A percentile compares a stretch with the other conserved stretches of the same genome.
Evolutionary conservation across 2,888 invertebrate genomes (phyloP).

Genomic region (Leptogaster cylindrica): DNA sequence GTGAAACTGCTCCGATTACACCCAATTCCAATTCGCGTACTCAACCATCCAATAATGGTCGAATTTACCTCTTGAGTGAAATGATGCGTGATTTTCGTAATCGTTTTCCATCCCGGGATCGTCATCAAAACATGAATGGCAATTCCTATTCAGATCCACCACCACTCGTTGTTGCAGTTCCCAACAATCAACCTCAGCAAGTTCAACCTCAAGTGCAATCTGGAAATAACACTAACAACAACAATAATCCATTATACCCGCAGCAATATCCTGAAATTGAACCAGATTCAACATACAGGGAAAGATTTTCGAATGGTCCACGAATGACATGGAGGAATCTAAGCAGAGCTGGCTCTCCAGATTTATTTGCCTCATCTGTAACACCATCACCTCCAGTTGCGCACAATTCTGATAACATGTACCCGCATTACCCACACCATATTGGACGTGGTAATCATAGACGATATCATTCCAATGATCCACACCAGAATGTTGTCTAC

Average conservation of each 20-base stretch:
- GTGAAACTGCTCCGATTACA: background rate
- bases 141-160: slow-evolving; percentile 15
- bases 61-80: background rate
- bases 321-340: slow-evolving; percentile 9
- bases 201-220: slow-evolving; percentile 20
- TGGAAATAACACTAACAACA: slow-evolving; percentile 1
- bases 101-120: background rate
- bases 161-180: slow-evolving; percentile 13
- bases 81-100: background rate
- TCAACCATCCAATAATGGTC: slow-evolving; percentile 2
- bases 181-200: slow-evolving; percentile 10
- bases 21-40: too few species aligned
- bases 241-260: background rate
- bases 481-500: slow-evolving; percentile 51
- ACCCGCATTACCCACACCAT: slow-evolving; percentile 36
- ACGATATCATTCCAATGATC: slow-evolving; percentile 46
- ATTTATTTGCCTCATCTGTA: slow-evolving; percentile 56
- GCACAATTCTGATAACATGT: slow-evolving; percentile 47
- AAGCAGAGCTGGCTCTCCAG: slow-evolving; percentile 27
- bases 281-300: slow-evolving; percentile 34
- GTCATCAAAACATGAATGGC: background rate
- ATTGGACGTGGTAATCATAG: slow-evolving; percentile 18
- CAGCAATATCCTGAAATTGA: slow-evolving; percentile 29
- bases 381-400: slow-evolving; percentile 58
- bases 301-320: background rate